Evolutionary conservation across 1,140 invertebrate genomes (phyloP), one percentile per base, ranked within the genome.

Genomic region (Harlomillsia oculata): DNA sequence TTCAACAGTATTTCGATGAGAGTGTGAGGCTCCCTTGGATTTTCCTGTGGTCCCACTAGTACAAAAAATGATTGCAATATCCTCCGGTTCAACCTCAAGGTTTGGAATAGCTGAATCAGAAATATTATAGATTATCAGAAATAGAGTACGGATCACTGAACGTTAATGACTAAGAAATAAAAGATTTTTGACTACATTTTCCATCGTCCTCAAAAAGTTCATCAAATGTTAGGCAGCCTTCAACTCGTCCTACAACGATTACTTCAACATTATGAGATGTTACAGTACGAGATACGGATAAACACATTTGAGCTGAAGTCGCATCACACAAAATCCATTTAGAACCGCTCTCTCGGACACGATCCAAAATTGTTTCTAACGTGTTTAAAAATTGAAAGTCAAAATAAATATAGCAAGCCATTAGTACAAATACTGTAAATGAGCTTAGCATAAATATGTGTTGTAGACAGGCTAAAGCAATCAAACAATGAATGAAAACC

Each of bases 291-390:
- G n/a, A n/a, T n/a, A n/a, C n/a, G n/a, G n/a, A n/a, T 32, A 18
- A 20, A 36, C 36, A 34, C 25, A 52, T 5, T 5, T 37, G 11
- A 4, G 48, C 41, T 5, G 23, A 28, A 8, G 13, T 21, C 2
- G 57, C 21, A 18, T 59, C 57, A 59, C 57, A 59, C n/a, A 44
- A 49, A 23, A 59, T 53, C 57, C 57, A 59, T 2, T 44, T 34
- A 4, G 32, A 21, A 2, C 37, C 3, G 21, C 36, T 44, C 25
- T 56, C 48, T 14, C 34, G n/a, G 2, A 52, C 32, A 1, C 59
- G 46, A 3, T 2, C 14, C 5, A 52, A 18, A 13, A 56, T 30
- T 3, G 59, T 56, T 16, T 51, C 53, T 61, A 39, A 23, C 18
- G 18, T 6, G 30, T 16, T n/a, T n/a, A n/a, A n/a, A n/a, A n/a